Base-by-base conservation (phyloP, 2,113 vertebrate species). In the Albula glossodonta region DNA sequence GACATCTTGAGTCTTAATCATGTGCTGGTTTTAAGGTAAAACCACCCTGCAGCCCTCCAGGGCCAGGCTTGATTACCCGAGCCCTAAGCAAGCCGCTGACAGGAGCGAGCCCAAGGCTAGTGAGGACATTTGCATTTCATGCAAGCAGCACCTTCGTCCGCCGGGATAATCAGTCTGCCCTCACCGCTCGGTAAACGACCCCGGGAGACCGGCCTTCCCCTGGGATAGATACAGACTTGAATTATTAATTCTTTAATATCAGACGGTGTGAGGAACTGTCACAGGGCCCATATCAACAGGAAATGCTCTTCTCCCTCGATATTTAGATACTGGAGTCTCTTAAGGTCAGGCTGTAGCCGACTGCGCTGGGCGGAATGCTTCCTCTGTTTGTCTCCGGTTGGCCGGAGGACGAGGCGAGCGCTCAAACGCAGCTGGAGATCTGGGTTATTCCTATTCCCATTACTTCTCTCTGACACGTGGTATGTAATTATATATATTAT, bases 101-200 rank as follows among this genome's bases (percentile, higher is more conserved):
- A 41, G 85, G 88, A 80, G 63, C 52, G 78, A 91, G 86, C 91
- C 89, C 56, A 82, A 60, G 87, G 90, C 90, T 88, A 77, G 89
- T 92, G 85, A 92, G 88, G 50, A 25, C 25, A 81, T 87, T 88
- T 91, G 92, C 89, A 90, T 92, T 92, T 92, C 89, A 87, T 91
- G 90, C 90, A 87, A 41, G 86, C 87, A 82, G 90, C 88, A 89
- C 90, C 92, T 90, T 92, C 88, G 81, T 85, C 78, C 48, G 41
- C 78, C 41, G 11, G 56, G 78, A 85, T 85, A 85, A 80, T 85
- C 70, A 77, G 13, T 19, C 13, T 7, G 70, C 25, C 86, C 87
- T 92, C 91, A 90, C 93, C 90, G 86, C 50, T 88, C 91, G 89
- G 83, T 83, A 88, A 87, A 87, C 90, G 60, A 88, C 79, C 31